phyloP scores from a whole-genome alignment of 2,113 vertebrate genomes.

The Gallinago media region DNA sequence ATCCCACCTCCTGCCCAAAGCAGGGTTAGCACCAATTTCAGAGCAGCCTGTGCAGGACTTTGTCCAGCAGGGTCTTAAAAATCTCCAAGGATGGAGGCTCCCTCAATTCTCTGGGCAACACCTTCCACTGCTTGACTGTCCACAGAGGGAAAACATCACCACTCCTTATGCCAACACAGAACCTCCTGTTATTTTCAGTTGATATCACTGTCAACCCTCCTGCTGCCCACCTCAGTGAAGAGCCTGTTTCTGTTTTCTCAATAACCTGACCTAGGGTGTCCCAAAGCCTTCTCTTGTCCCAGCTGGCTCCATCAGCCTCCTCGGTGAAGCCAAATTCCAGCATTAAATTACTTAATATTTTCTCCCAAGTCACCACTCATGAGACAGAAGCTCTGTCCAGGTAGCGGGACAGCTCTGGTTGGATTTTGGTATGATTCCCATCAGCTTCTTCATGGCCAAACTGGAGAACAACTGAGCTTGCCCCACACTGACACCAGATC shows the following conservation, averaged over 20 bases:
- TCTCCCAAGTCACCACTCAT: not conserved
- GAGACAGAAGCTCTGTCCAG: not conserved
- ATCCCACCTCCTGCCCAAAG: constrained; percentile 11
- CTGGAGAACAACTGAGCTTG: not conserved
- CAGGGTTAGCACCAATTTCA: constrained; percentile 15
- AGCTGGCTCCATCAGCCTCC: not conserved
- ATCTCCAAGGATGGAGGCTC: not conserved
- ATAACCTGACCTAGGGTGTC: not conserved
- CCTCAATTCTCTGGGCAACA: not conserved
- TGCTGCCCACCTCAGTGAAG: not conserved
- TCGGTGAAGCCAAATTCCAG: not conserved
- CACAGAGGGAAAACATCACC: not conserved
- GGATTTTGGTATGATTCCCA: not conserved
- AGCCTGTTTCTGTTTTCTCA: not conserved
- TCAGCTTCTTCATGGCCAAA: not conserved
- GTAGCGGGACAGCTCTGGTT: not conserved
- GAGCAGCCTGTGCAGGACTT: not conserved
- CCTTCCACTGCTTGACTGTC: not conserved
- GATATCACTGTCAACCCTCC: not conserved
- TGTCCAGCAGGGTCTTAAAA: not conserved
- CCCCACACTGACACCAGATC: fast-evolving
- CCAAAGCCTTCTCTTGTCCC: not conserved
- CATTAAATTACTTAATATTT: not conserved
- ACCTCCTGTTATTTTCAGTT: not conserved
- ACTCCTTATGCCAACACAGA: not conserved